A percentile compares a stretch with the other conserved stretches of the same genome.
Conservation (phyloP, 2,113 vertebrate genomes). For the Pleuronectes platessa region DNA sequence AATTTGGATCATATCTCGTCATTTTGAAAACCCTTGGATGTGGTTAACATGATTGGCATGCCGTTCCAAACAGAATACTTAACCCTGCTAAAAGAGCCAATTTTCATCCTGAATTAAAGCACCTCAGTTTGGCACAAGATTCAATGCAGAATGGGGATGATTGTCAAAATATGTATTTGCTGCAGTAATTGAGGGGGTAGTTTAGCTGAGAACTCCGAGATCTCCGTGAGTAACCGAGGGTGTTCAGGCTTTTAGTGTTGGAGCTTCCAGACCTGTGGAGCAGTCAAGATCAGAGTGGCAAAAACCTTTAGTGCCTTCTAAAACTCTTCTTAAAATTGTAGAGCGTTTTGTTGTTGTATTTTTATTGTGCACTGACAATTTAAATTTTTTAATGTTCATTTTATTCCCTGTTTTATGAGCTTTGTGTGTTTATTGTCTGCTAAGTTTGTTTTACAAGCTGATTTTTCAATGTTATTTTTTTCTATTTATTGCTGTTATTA, state of each 20-base stretch:
- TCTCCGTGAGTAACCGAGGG: neutral
- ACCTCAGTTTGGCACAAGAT: constrained; percentile 44
- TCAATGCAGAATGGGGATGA: constrained; percentile 7
- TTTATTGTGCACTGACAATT: neutral
- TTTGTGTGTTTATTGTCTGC: neutral
- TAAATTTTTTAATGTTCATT: neutral
- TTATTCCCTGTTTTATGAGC: neutral
- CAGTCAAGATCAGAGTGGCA: too few species aligned
- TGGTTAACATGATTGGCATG: constrained; percentile 45
- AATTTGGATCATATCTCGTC: constrained; percentile 34
- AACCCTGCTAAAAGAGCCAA: constrained; percentile 33
- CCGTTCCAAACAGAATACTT: constrained; percentile 36
- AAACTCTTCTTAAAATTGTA: too few species aligned
- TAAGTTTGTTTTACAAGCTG: neutral
- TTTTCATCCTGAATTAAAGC: constrained; percentile 42
- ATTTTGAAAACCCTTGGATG: constrained; percentile 31
- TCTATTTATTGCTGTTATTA: too few species aligned
- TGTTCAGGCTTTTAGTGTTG: neutral
- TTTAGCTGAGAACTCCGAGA: constrained; percentile 18
- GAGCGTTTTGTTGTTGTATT: neutral
- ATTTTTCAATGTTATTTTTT: neutral
- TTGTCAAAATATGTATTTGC: constrained; percentile 39
- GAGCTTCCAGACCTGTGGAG: too few species aligned
- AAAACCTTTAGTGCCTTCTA: too few species aligned
- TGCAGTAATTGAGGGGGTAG: constrained; percentile 41